A percentile compares a stretch with the other conserved stretches of the same genome.
Conservation (phyloP, 64 coral and sea anemone genomes). For the Montipora sp. region DNA sequence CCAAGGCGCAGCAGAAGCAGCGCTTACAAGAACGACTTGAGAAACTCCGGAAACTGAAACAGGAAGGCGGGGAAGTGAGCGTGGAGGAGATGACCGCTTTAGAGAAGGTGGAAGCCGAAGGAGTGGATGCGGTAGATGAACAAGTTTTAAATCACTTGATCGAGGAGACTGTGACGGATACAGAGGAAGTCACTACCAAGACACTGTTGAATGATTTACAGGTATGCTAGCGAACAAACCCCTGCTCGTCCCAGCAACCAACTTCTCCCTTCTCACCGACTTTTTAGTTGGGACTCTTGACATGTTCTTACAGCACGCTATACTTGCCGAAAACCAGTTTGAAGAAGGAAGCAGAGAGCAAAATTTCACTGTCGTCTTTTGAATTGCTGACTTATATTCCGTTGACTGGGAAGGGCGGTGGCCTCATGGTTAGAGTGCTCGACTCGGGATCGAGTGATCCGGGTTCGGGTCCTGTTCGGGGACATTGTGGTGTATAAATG, state of each 20-base stretch:
- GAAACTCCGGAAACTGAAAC: slow-evolving; percentile 79
- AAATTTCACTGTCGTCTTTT: too few species aligned
- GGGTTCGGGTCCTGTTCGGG: too few species aligned
- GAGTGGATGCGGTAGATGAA: slow-evolving; percentile 76
- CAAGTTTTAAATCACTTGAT: slow-evolving; percentile 69
- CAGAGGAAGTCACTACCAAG: slow-evolving; percentile 66
- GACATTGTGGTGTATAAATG: too few species aligned
- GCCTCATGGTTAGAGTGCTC: too few species aligned
- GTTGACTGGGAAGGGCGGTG: too few species aligned
- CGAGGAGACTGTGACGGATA: slow-evolving; percentile 63
- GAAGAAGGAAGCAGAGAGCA: too few species aligned
- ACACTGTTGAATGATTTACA: slow-evolving; percentile 84
- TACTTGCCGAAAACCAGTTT: too few species aligned
- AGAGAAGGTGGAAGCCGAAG: slow-evolving; percentile 79
- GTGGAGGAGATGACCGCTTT: slow-evolving; percentile 66
- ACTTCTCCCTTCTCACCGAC: too few species aligned
- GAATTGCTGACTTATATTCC: too few species aligned
- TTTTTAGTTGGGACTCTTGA: too few species aligned
- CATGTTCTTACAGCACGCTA: too few species aligned
- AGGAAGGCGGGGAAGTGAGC: slow-evolving; percentile 71
- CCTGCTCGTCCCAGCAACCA: neutral
- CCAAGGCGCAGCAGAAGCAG: slow-evolving; percentile 83
- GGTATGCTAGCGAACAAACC: slow-evolving; percentile 1
- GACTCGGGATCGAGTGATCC: too few species aligned
- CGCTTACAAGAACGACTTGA: slow-evolving; percentile 78